A percentile compares a stretch with the other conserved stretches of the same genome.
These are phyloP conservation scores for Tetranychus piercei DNA, from an alignment of 2,888 invertebrate genomes.

Conservation along the genomic window DNA sequence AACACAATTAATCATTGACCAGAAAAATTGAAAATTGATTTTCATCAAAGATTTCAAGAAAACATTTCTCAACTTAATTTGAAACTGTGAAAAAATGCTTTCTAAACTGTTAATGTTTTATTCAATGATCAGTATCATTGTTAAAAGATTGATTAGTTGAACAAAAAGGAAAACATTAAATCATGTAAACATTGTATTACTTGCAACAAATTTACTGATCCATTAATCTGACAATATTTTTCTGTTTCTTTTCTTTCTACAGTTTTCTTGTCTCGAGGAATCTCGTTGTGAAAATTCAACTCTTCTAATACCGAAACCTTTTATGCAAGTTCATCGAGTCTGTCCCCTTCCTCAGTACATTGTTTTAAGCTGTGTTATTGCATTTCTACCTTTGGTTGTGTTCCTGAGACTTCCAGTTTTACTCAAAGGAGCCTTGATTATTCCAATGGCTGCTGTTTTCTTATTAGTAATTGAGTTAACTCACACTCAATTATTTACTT, in stretches of 20 bases:
- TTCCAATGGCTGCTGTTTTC: constrained; percentile 60
- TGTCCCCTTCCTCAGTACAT: constrained; percentile 74
- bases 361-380: constrained; percentile 60
- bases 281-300: constrained; percentile 20
- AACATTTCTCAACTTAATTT: neutral
- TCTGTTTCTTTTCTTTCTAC: constrained; percentile 14
- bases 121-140: too few relatives aligned
- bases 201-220: neutral
- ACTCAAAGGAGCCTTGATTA: constrained; percentile 55
- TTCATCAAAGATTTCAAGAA: neutral
- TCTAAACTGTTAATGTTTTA: too few relatives aligned
- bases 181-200: too few relatives aligned
- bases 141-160: too few relatives aligned
- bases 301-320: constrained; percentile 20
- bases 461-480: constrained; percentile 59
- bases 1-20: too few relatives aligned
- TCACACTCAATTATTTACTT: constrained; percentile 56
- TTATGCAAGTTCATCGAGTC: constrained; percentile 46
- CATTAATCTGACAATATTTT: neutral
- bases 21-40: neutral
- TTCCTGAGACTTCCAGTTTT: constrained; percentile 64
- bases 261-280: constrained; percentile 27
- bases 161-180: too few relatives aligned
- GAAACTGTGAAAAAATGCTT: neutral
- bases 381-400: constrained; percentile 63